Base-by-base conservation (phyloP, 2,113 vertebrate genomes). In the Ictalurus punctatus region DNA sequence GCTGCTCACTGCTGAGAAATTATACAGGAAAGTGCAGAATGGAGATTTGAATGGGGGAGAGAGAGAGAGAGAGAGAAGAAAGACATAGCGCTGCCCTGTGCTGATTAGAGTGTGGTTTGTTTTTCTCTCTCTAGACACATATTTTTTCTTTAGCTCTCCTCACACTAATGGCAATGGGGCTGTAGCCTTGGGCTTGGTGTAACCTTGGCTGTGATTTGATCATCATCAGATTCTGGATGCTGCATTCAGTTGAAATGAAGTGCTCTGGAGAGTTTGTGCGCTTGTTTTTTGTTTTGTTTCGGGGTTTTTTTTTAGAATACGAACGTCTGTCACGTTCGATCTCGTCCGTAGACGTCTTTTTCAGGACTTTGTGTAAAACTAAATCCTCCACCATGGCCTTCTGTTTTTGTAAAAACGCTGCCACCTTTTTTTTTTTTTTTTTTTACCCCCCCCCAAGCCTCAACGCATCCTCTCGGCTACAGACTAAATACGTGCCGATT, bases 131-230 rank as follows among this genome's bases (percentile, higher is more conserved):
- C 67, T 69, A 14, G 74, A 48, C 48, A 84, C 84, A 86, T 80
- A 71, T 80, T 83, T 80, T 87, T 58, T 71, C 10, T 40, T 76
- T 86, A 30, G 27, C 52, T 58, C 61, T 85, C 76, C 69, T 25
- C 59, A 63, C 27, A 52, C 37, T 82, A 56, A 84, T 86, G n/a
- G 48, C 27, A 44, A 23, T 52, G 69, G 74, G 17, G 48, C 76
- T 65, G 7, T 23, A 74, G 83, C 86, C 80, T 37, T 79, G 65
- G 91, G 89, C 81, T 14, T 2, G 30, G 10, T 2, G 58, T 83
- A 67, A 90, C 89, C 90, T 90, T 89, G 88, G 76, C 40, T 52
- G 34, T 48, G 69, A 87, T 91, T 87, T 85, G 71, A 88, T 91
- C 87, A 85, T 91, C 87, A 85, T 79, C 79, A 79, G 58, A 86